These are phyloP conservation scores for Limenitis camilla DNA, from an alignment of 2,888 invertebrate genomes.

Conservation along the genomic window DNA sequence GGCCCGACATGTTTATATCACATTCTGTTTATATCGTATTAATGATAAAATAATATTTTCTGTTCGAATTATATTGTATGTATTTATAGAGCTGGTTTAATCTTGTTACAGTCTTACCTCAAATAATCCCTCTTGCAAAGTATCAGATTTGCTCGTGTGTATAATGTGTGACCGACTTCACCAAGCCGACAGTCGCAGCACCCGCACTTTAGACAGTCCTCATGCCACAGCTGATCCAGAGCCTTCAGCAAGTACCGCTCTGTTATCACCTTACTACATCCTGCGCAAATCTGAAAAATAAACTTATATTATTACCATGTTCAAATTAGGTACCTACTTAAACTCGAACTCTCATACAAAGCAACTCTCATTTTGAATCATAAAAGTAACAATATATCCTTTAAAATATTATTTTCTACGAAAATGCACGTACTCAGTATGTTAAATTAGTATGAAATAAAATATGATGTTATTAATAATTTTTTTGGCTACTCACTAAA, in stretches of 20 bases:
- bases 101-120: constrained; percentile 71
- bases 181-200: constrained; percentile 98
- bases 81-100: neutral
- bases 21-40: too few relatives aligned
- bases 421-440: too few relatives aligned
- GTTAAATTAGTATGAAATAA: too few relatives aligned
- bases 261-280: constrained; percentile 94
- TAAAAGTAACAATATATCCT: too few relatives aligned
- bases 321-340: neutral
- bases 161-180: constrained; percentile 96
- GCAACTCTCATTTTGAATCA: too few relatives aligned
- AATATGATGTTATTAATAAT: too few relatives aligned
- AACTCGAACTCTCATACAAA: too few relatives aligned
- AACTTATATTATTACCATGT: neutral
- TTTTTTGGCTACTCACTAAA: too few relatives aligned
- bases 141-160: constrained; percentile 95
- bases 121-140: constrained; percentile 97
- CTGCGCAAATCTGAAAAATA: constrained; percentile 85
- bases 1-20: too few relatives aligned
- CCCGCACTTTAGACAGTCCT: constrained; percentile 97
- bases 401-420: too few relatives aligned
- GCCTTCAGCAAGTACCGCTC: constrained; percentile 94
- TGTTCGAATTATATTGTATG: neutral
- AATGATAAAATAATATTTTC: neutral
- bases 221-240: constrained; percentile 96